Percentiles rank a stretch among this genome's conserved stretches.
Conservation (phyloP, 2,113 vertebrate genomes). For the Dolichallabes microphthalmus region DNA sequence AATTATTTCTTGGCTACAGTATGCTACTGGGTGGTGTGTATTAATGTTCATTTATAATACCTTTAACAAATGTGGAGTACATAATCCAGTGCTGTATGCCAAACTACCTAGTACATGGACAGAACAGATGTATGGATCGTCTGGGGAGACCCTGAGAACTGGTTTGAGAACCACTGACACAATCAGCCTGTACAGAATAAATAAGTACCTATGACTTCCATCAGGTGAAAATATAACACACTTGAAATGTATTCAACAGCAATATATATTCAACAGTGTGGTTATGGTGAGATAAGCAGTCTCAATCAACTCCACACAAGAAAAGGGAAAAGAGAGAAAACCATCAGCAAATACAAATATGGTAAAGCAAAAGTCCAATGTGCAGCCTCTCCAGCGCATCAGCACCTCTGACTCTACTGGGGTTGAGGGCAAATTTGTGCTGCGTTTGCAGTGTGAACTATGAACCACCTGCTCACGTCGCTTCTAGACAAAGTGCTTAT, state of each 20-base stretch:
- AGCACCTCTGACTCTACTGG: conserved; percentile 30
- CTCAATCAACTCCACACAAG: background rate
- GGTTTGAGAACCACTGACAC: background rate
- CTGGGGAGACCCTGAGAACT: background rate
- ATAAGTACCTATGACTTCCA: background rate
- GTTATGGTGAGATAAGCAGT: background rate
- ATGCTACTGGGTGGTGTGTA: background rate
- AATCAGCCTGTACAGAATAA: background rate
- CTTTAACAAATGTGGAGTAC: background rate
- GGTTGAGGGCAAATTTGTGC: conserved; percentile 34
- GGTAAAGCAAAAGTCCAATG: background rate
- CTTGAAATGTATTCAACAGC: conserved; percentile 10
- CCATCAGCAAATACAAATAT: conserved; percentile 3
- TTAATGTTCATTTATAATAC: background rate
- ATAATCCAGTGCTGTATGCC: background rate
- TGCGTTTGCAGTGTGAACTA: conserved; percentile 10
- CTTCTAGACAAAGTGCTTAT: conserved; percentile 17
- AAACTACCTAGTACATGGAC: background rate
- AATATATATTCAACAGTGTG: conserved; percentile 17
- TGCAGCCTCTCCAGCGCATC: background rate
- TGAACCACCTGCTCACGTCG: conserved; percentile 33
- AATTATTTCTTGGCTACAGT: background rate
- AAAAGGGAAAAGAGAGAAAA: background rate
- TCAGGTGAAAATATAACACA: conserved; percentile 1
- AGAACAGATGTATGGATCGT: background rate